A percentile compares a stretch with the other conserved stretches of the same genome.
phyloP scores from a whole-genome alignment of 2,888 invertebrate species.

The Sinotaia quadrata region DNA sequence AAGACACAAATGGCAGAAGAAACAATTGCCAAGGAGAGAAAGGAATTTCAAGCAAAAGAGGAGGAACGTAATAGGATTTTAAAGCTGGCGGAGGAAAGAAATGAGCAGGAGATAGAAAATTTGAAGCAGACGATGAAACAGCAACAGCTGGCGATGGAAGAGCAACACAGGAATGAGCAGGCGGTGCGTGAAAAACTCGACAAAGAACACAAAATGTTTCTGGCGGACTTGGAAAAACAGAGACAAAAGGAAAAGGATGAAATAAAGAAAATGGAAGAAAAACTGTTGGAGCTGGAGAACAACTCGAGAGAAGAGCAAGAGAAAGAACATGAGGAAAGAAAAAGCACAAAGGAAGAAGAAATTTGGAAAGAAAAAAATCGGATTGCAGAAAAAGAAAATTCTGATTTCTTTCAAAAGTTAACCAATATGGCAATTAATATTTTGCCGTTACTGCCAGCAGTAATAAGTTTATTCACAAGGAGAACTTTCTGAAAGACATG shows the following conservation, averaged over 20 bases:
- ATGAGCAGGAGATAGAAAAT: neutral
- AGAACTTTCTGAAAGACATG: no score
- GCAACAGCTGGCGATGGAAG: neutral
- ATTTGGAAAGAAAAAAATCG: no score
- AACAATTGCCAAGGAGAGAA: neutral
- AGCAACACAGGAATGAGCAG: neutral
- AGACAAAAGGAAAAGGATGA: neutral
- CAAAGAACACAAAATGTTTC: neutral
- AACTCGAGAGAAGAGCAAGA: no score
- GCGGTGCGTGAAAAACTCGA: neutral
- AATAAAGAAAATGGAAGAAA: neutral
- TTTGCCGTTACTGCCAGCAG: no score
- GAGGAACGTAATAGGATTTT: neutral
- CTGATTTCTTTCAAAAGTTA: no score
- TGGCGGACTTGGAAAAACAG: neutral
- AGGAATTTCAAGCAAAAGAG: neutral
- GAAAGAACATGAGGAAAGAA: no score
- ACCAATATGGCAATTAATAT: no score
- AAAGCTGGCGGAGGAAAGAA: neutral
- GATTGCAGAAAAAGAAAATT: no score
- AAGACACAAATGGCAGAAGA: neutral
- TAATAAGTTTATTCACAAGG: no score
- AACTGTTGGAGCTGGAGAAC: no score
- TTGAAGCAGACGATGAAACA: neutral
- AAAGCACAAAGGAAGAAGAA: no score